Percentiles rank a stretch among this genome's conserved stretches.
These are phyloP conservation scores for Elymnias hypermnestra DNA, from an alignment of 1,140 invertebrate genomes.

Conservation along the genomic window DNA sequence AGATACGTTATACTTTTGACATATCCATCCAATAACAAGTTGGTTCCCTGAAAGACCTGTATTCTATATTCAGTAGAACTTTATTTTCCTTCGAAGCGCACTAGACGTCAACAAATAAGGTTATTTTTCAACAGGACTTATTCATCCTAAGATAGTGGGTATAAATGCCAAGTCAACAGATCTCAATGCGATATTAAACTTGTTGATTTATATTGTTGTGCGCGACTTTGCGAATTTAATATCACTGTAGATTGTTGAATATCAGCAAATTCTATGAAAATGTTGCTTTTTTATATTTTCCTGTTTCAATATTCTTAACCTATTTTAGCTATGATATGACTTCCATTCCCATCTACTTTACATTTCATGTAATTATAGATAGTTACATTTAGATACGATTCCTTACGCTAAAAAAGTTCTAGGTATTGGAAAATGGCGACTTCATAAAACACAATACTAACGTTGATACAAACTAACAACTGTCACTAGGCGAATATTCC, in stretches of 20 bases:
- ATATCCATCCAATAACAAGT: conserved; percentile 57
- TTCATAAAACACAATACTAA: no score
- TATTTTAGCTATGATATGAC: no score
- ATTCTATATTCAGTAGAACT: conserved; percentile 45
- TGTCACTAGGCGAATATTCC: no score
- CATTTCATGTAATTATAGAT: no score
- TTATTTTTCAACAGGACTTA: conserved; percentile 66
- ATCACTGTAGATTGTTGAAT: background rate
- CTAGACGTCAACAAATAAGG: conserved; percentile 71
- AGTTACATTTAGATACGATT: no score
- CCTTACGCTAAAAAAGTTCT: background rate
- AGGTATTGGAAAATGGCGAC: no score
- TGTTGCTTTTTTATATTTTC: no score
- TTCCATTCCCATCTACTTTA: no score
- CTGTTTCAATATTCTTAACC: no score
- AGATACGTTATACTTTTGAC: no score
- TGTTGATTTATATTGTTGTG: conserved; percentile 18
- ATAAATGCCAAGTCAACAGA: conserved; percentile 36
- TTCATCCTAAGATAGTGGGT: conserved; percentile 36
- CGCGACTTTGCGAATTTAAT: background rate
- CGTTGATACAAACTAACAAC: no score
- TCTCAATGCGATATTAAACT: conserved; percentile 23
- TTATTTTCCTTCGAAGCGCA: conserved; percentile 62
- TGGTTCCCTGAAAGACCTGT: conserved; percentile 43
- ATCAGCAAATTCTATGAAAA: no score